These are phyloP conservation scores for Pardalotus punctatus DNA, from an alignment of 2,113 vertebrate genomes.

Conservation along the genomic window DNA sequence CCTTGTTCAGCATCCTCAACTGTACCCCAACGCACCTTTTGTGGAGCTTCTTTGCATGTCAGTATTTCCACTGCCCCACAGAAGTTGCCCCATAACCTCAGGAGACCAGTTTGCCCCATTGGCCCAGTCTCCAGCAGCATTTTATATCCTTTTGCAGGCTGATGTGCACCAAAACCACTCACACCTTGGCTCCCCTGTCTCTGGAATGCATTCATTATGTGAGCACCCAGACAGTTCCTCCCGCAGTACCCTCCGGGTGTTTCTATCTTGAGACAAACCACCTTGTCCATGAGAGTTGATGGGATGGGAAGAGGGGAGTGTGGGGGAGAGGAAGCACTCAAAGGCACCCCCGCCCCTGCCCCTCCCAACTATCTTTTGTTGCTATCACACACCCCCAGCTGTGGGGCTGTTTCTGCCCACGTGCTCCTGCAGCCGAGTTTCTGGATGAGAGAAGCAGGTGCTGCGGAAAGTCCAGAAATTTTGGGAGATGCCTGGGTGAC, in stretches of 20 bases:
- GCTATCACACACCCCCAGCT: neutral
- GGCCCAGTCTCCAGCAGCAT: neutral
- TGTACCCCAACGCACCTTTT: accelerated
- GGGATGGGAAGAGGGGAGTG: neutral
- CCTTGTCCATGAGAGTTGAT: neutral
- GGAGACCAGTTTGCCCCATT: neutral
- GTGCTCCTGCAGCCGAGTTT: neutral
- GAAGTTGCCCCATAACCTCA: neutral
- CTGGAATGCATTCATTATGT: neutral
- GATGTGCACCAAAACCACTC: neutral
- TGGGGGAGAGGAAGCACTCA: neutral
- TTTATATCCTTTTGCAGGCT: neutral
- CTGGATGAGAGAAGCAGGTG: conserved; percentile 11
- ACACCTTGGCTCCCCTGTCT: neutral
- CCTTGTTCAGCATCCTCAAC: accelerated
- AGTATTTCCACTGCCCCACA: neutral
- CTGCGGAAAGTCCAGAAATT: conserved; percentile 44
- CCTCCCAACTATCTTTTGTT: too few relatives aligned
- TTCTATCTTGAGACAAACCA: neutral
- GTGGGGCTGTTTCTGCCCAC: accelerated
- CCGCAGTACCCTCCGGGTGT: neutral
- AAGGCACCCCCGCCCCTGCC: neutral
- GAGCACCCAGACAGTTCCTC: neutral
- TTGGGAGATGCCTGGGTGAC: neutral
- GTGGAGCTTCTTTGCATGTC: neutral